These are phyloP conservation scores for Eumerus sabulonum DNA, from an alignment of 2,888 invertebrate genomes.

Conservation along the genomic window DNA sequence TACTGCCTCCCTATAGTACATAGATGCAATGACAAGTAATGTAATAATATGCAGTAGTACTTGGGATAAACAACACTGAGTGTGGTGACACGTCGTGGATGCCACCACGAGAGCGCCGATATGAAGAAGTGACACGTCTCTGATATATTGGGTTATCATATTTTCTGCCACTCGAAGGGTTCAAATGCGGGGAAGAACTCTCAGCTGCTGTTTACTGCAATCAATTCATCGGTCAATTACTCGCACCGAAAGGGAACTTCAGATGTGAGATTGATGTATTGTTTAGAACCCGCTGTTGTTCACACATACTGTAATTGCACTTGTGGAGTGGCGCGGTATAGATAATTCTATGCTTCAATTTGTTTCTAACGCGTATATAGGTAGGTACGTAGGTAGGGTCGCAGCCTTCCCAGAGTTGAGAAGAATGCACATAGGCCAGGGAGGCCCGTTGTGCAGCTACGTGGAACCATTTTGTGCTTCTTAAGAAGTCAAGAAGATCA, in stretches of 20 bases:
- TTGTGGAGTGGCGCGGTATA: neutral
- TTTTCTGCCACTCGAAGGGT: slow-evolving; percentile 33
- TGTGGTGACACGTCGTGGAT: slow-evolving; percentile 43
- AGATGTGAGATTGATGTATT: slow-evolving; percentile 61
- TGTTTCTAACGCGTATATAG: too few species aligned
- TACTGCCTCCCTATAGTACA: slow-evolving; percentile 43
- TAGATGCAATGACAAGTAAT: slow-evolving; percentile 52
- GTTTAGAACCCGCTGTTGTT: slow-evolving; percentile 45
- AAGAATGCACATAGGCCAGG: too few species aligned
- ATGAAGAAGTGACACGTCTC: neutral
- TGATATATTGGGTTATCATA: slow-evolving; percentile 38
- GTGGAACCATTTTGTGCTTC: too few species aligned
- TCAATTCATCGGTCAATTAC: slow-evolving; percentile 68
- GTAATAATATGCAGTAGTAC: slow-evolving; percentile 3
- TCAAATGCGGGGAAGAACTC: slow-evolving; percentile 26
- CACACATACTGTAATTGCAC: slow-evolving; percentile 12
- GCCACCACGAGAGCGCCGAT: slow-evolving; percentile 7
- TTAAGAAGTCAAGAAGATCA: too few species aligned
- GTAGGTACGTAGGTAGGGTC: too few species aligned
- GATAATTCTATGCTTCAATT: too few species aligned
- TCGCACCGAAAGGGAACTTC: slow-evolving; percentile 38
- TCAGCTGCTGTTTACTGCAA: slow-evolving; percentile 60
- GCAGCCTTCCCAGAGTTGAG: too few species aligned
- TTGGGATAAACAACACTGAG: slow-evolving; percentile 46
- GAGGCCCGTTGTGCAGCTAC: too few species aligned